A percentile compares a stretch with the other conserved stretches of the same genome.
These are phyloP conservation scores for Ashinkailepas kermadecensis DNA, from an alignment of 2,888 invertebrate species.

Conservation along the genomic window DNA sequence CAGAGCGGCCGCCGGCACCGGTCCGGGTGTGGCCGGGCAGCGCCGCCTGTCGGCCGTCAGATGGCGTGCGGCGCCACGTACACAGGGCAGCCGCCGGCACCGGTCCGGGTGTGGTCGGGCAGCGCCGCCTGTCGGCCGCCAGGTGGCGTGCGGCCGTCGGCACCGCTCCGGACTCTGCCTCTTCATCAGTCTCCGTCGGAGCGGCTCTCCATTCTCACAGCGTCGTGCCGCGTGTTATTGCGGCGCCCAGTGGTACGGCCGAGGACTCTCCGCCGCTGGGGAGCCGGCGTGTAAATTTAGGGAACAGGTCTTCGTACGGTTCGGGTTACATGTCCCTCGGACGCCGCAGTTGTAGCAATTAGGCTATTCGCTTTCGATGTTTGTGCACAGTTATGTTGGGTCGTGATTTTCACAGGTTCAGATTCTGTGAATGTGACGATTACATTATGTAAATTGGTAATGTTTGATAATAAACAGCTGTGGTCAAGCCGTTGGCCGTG, in stretches of 20 bases:
- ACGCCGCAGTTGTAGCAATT: neutral
- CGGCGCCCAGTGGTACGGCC: neutral
- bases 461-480: conserved; percentile 20
- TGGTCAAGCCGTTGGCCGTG: neutral
- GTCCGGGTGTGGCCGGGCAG: neutral
- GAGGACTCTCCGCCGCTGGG: neutral
- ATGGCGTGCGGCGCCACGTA: neutral
- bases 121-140: neutral
- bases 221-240: too few relatives aligned
- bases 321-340: neutral
- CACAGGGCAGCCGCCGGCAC: too few relatives aligned
- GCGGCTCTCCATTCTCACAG: too few relatives aligned
- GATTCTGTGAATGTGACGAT: neutral
- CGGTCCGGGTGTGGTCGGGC: neutral
- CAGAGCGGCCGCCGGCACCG: too few relatives aligned
- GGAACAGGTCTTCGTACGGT: neutral
- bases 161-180: too few relatives aligned
- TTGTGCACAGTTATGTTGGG: conserved; percentile 17
- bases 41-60: neutral
- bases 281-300: neutral
- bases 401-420: conserved; percentile 8
- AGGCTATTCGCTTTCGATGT: conserved; percentile 19
- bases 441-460: conserved; percentile 6
- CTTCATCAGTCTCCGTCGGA: too few relatives aligned
- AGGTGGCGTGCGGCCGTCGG: neutral